Evolutionary conservation across 1,140 invertebrate species (phyloP), one percentile per base, ranked within the genome.

Genomic region (Melitaea cinxia): DNA sequence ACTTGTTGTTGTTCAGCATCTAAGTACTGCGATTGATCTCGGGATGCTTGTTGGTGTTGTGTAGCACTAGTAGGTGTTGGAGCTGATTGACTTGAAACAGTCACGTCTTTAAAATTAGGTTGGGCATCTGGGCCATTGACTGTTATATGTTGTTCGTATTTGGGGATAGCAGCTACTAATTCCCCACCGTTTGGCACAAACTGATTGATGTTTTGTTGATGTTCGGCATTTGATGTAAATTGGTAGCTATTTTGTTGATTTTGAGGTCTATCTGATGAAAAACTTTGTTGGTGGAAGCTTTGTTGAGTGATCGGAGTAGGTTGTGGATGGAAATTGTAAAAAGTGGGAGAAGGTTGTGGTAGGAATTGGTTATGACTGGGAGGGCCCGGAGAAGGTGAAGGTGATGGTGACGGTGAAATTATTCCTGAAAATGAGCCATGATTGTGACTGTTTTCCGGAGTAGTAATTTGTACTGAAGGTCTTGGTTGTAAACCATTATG

Each of bases 61-160:
- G 74, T 42, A 68, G 71, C 63, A 47, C 80, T 73, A 60, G 50
- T 84, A 19, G 71, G 33, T 28, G 79, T 68, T 33, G 83, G 74
- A 12, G 78, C 68, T 21, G 82, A 71, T 61, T 88, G 80, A 50
- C 68, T 78, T 30, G 72, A 49, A 63, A 68, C 68, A 61, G 69
- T 72, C 33, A 86, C 72, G n/a, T 65, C 66, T 57, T 68, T 81
- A 55, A 77, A 84, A 53, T 67, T 77, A n/a, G 79, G 61, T 68
- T 77, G 73, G 5, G 66, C 62, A 24, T 75, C 80, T n/a, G 77
- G 78, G 37, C 91, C 85, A 30, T 89, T 91, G 17, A 93, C 91
- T 4, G 93, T 92, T 39, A 94, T 94, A 77, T 96, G 95, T 70
- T 96, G 95, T 85, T 96, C 95, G 61, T 94, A 93, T 87, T 95